These are phyloP conservation scores for Scaptomyza reducta DNA, from an alignment of 2,888 invertebrate genomes.

Conservation along the genomic window DNA sequence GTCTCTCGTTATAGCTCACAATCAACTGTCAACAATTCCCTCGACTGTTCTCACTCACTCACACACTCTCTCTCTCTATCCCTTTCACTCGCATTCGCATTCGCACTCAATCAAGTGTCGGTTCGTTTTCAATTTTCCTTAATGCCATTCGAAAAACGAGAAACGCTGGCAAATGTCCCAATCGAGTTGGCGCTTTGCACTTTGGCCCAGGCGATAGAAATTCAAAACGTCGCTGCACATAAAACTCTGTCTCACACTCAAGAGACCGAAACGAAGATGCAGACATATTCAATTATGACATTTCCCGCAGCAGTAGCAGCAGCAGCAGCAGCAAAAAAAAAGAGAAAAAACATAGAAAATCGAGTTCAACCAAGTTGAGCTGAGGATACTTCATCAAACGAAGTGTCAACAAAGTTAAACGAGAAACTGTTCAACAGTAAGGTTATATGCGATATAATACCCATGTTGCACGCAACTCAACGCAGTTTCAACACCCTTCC, in stretches of 20 bases:
- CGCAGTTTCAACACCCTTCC: constrained; percentile 4
- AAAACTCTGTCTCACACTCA: constrained; percentile 36
- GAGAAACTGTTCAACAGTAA: constrained; percentile 57
- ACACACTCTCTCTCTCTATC: not conserved
- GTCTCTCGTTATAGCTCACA: constrained; percentile 51
- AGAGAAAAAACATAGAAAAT: constrained; percentile 6
- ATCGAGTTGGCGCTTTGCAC: constrained; percentile 38
- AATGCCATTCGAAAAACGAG: constrained; percentile 48
- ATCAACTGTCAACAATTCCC: constrained; percentile 61
- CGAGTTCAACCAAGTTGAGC: constrained; percentile 17
- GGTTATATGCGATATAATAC: constrained; percentile 46
- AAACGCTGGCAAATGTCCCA: constrained; percentile 47
- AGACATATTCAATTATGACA: constrained; percentile 71
- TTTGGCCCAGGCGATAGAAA: constrained; percentile 51
- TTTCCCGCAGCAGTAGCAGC: constrained; percentile 35
- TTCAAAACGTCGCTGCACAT: constrained; percentile 59
- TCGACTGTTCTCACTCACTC: constrained; percentile 14
- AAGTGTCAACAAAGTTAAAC: constrained; percentile 75
- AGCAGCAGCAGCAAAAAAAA: not conserved
- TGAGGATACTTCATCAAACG: constrained; percentile 66
- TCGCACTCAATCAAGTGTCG: constrained; percentile 52
- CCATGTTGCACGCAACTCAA: constrained; percentile 58
- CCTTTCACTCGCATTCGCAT: not conserved
- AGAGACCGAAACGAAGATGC: constrained; percentile 62
- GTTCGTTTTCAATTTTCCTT: constrained; percentile 67